Evolutionary conservation across 1,140 invertebrate species (phyloP).

Genomic region (Pseudomyrmex cubaensis): DNA sequence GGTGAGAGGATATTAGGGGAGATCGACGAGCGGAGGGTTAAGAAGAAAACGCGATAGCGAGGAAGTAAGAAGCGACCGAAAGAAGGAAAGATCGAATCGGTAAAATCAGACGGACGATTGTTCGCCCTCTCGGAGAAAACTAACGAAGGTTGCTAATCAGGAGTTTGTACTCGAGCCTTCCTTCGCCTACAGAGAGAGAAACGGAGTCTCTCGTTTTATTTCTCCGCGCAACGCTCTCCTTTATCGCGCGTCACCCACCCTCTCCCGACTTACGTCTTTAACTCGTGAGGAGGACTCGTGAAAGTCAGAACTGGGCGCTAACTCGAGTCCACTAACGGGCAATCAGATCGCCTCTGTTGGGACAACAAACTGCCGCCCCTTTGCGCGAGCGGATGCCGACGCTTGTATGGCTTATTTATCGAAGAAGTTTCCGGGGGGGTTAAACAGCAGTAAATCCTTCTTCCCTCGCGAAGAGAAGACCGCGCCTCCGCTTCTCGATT

Average conservation of each 20-base stretch:
- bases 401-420: slow-evolving; percentile 83
- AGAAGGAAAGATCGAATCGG: slow-evolving; percentile 61
- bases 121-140: slow-evolving; percentile 63
- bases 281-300: slow-evolving; percentile 67
- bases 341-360: slow-evolving; percentile 84
- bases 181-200: slow-evolving; percentile 32
- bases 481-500: slow-evolving; percentile 31
- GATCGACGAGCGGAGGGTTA: neutral
- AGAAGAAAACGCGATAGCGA: slow-evolving; percentile 7
- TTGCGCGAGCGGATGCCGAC: slow-evolving; percentile 40
- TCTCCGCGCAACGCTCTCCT: slow-evolving; percentile 59
- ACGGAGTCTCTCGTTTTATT: slow-evolving; percentile 70
- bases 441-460: slow-evolving; percentile 83
- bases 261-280: slow-evolving; percentile 30
- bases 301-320: slow-evolving; percentile 79
- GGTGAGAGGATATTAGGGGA: neutral
- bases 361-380: slow-evolving; percentile 77
- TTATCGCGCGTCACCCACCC: slow-evolving; percentile 35
- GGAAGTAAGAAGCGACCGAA: slow-evolving; percentile 39
- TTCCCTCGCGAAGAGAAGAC: neutral
- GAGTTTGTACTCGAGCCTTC: slow-evolving; percentile 67
- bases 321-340: slow-evolving; percentile 79
- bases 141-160: slow-evolving; percentile 75
- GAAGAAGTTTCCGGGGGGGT: slow-evolving; percentile 81
- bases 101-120: slow-evolving; percentile 77